Evolutionary conservation across 2,888 invertebrate species (phyloP).

Genomic region (Mimas tiliae): DNA sequence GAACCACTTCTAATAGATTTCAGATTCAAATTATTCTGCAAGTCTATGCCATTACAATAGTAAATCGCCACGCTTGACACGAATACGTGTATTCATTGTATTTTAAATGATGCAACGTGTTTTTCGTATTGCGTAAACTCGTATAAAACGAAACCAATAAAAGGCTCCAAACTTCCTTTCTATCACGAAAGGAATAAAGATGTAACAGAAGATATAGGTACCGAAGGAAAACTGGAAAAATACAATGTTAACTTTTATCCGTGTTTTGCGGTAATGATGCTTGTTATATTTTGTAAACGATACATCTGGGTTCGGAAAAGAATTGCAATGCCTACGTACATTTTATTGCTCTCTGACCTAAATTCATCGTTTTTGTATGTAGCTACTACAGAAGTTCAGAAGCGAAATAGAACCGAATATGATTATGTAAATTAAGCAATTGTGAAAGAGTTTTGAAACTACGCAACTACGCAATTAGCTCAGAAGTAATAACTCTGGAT

Average conservation of each 20-base stretch:
- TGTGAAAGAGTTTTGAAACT: no score
- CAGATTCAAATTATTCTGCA: conserved; percentile 40
- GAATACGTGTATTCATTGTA: conserved; percentile 41
- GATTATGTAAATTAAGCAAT: no score
- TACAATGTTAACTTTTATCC: conserved; percentile 31
- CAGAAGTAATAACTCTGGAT: no score
- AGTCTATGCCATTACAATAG: conserved; percentile 42
- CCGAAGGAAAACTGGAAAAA: background rate
- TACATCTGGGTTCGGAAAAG: conserved; percentile 18
- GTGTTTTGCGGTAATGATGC: conserved; percentile 47
- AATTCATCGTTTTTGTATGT: no score
- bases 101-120: conserved; percentile 43
- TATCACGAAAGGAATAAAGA: conserved; percentile 4
- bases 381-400: no score
- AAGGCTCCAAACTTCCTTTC: background rate
- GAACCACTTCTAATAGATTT: conserved; percentile 51
- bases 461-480: no score
- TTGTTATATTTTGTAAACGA: conserved; percentile 34
- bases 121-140: conserved; percentile 7
- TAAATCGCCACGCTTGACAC: conserved; percentile 45
- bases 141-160: background rate
- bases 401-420: no score
- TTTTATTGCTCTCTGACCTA: background rate
- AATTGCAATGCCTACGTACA: background rate
- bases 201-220: background rate